phyloP scores from a whole-genome alignment of 2,797 vertebrate species.

The Schizopygopsis malacanthus region DNA sequence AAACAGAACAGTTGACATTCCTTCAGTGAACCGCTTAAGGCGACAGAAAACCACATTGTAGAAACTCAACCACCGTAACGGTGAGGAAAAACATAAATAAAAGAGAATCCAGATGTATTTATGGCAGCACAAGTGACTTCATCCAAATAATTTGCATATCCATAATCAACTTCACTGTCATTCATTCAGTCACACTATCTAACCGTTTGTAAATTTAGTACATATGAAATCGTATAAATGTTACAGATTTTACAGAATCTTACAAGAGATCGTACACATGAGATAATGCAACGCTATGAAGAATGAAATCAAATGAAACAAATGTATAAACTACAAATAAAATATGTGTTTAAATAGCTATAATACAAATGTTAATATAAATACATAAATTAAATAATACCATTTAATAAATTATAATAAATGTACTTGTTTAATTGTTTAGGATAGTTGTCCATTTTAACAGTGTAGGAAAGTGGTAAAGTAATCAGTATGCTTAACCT shows the following conservation, averaged over 20 bases:
- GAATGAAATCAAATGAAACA: background rate
- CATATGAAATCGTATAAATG: background rate
- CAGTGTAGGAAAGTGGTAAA: constrained; percentile 15
- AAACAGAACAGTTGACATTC: constrained; percentile 47
- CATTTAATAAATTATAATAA: background rate
- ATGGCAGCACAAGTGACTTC: constrained; percentile 17
- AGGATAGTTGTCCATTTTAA: background rate
- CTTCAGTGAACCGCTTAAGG: constrained; percentile 58
- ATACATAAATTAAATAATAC: background rate
- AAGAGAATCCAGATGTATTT: constrained; percentile 41
- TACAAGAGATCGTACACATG: background rate
- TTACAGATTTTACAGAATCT: background rate
- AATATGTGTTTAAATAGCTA: background rate
- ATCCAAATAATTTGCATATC: background rate
- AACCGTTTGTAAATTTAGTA: background rate
- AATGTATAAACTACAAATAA: background rate
- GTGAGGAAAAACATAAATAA: constrained; percentile 69
- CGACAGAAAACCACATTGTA: constrained; percentile 73
- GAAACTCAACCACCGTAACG: constrained; percentile 69
- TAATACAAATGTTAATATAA: background rate
- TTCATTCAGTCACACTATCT: background rate
- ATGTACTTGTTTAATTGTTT: background rate
- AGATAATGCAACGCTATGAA: background rate
- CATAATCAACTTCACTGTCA: constrained; percentile 3
- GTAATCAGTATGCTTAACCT: constrained; percentile 36